Percentiles rank a stretch among this genome's conserved stretches.
Conservation (phyloP, 2,113 vertebrate species). For the Cyprinodon variegatus region DNA sequence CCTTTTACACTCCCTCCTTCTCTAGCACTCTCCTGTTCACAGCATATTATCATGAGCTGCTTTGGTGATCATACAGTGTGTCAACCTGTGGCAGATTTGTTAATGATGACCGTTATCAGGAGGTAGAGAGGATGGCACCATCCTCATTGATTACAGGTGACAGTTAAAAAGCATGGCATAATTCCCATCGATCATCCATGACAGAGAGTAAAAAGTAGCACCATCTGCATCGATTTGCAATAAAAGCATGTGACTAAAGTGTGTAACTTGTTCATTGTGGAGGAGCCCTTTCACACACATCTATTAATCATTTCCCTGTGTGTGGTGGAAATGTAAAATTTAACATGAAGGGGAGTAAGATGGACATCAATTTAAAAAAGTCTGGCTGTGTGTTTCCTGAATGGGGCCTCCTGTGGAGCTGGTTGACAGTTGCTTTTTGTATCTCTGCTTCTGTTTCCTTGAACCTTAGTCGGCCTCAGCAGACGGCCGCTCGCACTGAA, state of each 20-base stretch:
- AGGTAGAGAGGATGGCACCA: slow-evolving; percentile 58
- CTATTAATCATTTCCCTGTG: slow-evolving; percentile 41
- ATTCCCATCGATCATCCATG: slow-evolving; percentile 60
- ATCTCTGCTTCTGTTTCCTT: too few species aligned
- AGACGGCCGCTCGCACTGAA: too few species aligned
- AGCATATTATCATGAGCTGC: slow-evolving; percentile 14
- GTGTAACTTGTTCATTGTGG: slow-evolving; percentile 20
- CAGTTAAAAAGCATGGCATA: slow-evolving; percentile 66
- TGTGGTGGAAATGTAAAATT: slow-evolving; percentile 1
- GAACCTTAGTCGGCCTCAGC: too few species aligned
- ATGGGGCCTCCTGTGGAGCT: too few species aligned
- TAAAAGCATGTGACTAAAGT: slow-evolving; percentile 45
- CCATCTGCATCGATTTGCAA: slow-evolving; percentile 65
- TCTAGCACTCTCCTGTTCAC: slow-evolving; percentile 5
- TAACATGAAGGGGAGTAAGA: background rate
- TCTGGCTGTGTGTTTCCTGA: background rate
- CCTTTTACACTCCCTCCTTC: background rate
- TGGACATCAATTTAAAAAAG: background rate
- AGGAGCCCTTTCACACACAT: slow-evolving; percentile 33
- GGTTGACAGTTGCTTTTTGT: too few species aligned
- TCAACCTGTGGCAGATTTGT: slow-evolving; percentile 18
- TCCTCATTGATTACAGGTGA: slow-evolving; percentile 66
- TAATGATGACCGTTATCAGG: slow-evolving; percentile 52
- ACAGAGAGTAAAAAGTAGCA: slow-evolving; percentile 49
- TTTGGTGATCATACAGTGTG: slow-evolving; percentile 10